These are phyloP conservation scores for Lordiphosa fenestrarum DNA, from an alignment of 2,888 invertebrate genomes.

Conservation along the genomic window DNA sequence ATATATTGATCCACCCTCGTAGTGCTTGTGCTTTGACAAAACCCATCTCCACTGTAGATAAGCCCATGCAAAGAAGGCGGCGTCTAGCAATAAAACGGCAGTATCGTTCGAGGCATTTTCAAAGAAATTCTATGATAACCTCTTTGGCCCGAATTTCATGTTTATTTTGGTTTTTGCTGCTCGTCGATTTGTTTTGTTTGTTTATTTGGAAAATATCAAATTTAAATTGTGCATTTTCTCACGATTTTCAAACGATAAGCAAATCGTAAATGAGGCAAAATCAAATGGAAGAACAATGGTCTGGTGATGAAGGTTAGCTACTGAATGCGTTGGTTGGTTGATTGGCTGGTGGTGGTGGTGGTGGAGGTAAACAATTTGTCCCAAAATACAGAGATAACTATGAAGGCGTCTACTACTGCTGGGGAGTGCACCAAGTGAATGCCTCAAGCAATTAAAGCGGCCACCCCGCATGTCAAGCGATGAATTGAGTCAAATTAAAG, in stretches of 20 bases:
- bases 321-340: no score
- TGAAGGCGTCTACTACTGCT: constrained; percentile 17
- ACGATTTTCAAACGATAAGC: constrained; percentile 55
- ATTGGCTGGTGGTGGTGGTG: no score
- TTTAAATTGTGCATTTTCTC: constrained; percentile 66
- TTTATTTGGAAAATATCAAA: constrained; percentile 49
- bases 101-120: constrained; percentile 26
- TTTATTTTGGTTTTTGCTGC: constrained; percentile 22
- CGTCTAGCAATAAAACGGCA: constrained; percentile 39
- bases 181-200: constrained; percentile 18
- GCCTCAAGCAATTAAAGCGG: constrained; percentile 58
- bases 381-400: not conserved
- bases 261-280: constrained; percentile 24
- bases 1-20: no score
- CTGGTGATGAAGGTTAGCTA: no score
- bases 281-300: constrained; percentile 10
- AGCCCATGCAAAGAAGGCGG: not conserved
- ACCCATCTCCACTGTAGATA: not conserved
- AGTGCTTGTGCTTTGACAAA: no score
- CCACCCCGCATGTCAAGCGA: constrained; percentile 70
- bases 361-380: constrained; percentile 32
- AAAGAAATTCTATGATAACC: constrained; percentile 64
- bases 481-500: constrained; percentile 72
- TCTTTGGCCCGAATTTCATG: constrained; percentile 42
- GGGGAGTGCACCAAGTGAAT: constrained; percentile 21